Evolutionary conservation across 2,888 invertebrate species (phyloP), one percentile per base, ranked within the genome.

Genomic region (Oscheius myriophilus): DNA sequence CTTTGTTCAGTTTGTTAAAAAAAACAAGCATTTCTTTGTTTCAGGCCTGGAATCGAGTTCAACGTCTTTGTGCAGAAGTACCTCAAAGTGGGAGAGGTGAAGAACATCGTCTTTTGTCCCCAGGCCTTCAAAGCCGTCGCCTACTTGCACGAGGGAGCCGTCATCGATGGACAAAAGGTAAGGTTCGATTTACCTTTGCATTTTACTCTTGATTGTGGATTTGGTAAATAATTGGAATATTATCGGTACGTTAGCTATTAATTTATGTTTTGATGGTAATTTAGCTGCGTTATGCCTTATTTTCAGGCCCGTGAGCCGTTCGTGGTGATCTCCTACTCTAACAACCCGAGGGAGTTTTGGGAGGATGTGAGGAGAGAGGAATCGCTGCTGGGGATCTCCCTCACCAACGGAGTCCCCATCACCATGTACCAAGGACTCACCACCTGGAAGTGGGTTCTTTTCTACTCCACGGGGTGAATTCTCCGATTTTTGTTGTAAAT

Each of bases 361-460:
- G 80, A 79, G 0, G 80, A 79, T 46, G 65, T 80, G 39, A 61
- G 80, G 18, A 75, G 75, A 67, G 71, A 71, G 23, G 80, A 80
- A 55, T 70, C 69, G 0, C 73, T 69, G 39, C 53, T 80, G 14
- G 80, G 80, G 26, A 79, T 80, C 41, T 66, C 73, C 18, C 58
- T 80, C 39, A 16, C 69, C n/a, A 62, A 79, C 53, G 80, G 80
- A 43, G 75, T 79, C 2, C 69, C 66, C 43, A 75, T 80, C 39
- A 69, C 77, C 43, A 25, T 73, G 25, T 71, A 77, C 62, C 74
- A 76, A 62, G 76, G 74, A 67, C 70, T 79, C 71, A 71, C 72
- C 12, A 65, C 68, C 25, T 67, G 23, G 26, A 61, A 54, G 59
- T 54, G n/a, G 25, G 55, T 33, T 25, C 7, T 43, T 52, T 52